A percentile compares a stretch with the other conserved stretches of the same genome.
Conservation (phyloP, 1,140 invertebrate species). For the Drosophila kohkoa region DNA sequence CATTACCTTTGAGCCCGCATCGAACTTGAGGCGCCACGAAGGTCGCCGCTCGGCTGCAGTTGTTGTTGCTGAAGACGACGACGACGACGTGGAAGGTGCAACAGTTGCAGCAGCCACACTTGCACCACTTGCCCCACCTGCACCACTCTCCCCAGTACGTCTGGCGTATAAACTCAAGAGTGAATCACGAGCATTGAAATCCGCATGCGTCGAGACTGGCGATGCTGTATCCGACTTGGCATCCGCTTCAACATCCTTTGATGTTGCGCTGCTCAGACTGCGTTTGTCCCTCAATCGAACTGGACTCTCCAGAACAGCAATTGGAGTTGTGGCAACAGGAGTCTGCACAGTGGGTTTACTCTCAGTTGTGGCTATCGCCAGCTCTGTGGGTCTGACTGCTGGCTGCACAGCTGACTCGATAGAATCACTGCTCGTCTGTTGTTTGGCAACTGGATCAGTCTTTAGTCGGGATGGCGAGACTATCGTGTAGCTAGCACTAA, state of each 20-base stretch:
- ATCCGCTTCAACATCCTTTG: conserved; percentile 26
- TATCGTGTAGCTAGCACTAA: conserved; percentile 82
- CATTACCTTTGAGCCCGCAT: conserved; percentile 94
- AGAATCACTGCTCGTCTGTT: not conserved
- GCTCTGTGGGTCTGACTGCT: conserved; percentile 56
- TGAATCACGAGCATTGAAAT: conserved; percentile 74
- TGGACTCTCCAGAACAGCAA: conserved; percentile 70
- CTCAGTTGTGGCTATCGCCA: conserved; percentile 43
- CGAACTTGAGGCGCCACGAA: conserved; percentile 95
- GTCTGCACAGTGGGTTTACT: conserved; percentile 28
- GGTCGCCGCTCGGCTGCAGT: conserved; percentile 90
- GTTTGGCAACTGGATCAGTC: conserved; percentile 66
- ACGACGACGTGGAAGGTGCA: conserved; percentile 31
- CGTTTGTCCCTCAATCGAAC: conserved; percentile 83
- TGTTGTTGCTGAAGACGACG: conserved; percentile 26
- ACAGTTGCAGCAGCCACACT: conserved; percentile 29
- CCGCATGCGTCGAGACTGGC: conserved; percentile 52
- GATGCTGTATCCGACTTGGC: conserved; percentile 69
- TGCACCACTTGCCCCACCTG: conserved; percentile 34
- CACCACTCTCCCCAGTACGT: conserved; percentile 55
- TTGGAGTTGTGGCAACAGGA: conserved; percentile 49
- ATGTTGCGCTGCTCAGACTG: conserved; percentile 37
- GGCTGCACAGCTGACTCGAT: conserved; percentile 19
- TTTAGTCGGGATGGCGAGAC: conserved; percentile 60
- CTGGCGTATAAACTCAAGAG: conserved; percentile 68